Percentiles rank a stretch among this genome's conserved stretches.
Conservation (phyloP, 2,113 vertebrate species). For the Tiliqua scincoides region DNA sequence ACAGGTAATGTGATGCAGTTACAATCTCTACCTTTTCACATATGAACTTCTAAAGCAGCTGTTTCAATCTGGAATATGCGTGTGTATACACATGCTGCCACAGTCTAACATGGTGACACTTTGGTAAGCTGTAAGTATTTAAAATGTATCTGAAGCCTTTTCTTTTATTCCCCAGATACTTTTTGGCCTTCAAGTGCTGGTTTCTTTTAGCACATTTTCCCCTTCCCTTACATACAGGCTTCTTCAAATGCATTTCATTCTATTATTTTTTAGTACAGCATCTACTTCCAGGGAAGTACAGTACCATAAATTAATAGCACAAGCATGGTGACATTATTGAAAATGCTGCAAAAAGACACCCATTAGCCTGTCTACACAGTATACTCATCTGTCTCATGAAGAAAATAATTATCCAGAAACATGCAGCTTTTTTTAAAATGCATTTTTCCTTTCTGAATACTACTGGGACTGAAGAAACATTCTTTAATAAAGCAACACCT, state of each 20-base stretch:
- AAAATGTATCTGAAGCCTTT: not conserved
- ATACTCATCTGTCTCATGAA: not conserved
- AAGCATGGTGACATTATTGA: not conserved
- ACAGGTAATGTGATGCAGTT: not conserved
- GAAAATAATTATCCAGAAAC: not conserved
- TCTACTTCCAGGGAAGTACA: not conserved
- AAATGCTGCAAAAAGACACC: not conserved
- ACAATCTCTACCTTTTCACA: not conserved
- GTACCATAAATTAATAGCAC: not conserved
- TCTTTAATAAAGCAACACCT: not conserved
- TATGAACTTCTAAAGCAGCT: not conserved
- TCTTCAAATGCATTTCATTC: not conserved
- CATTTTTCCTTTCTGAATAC: not conserved
- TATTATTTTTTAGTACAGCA: not conserved
- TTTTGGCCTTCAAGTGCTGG: not conserved
- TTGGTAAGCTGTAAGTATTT: too few species aligned
- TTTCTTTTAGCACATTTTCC: not conserved
- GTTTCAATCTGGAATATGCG: not conserved
- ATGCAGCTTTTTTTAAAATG: not conserved
- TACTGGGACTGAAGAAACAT: not conserved
- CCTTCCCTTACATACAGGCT: not conserved
- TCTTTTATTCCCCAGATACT: not conserved
- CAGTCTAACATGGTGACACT: too few species aligned
- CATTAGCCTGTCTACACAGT: not conserved
- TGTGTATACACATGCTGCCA: too few species aligned